Conservation (phyloP, 2,113 vertebrate genomes). For the Ia io region DNA sequence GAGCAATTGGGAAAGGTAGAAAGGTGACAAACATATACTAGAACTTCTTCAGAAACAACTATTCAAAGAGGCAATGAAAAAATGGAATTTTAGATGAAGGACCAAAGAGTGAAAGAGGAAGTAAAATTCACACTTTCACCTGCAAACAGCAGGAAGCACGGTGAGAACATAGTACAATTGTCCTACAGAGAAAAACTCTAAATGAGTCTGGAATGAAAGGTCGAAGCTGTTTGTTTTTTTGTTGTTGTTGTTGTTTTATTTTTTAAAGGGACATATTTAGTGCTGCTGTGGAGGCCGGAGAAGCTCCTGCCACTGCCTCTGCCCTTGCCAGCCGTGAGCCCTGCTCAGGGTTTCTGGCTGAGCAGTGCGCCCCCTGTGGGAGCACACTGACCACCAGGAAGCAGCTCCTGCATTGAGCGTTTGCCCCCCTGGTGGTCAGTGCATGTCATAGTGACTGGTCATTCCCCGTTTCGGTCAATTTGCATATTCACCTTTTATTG, state of each 20-base stretch:
- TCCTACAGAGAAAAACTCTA: not conserved
- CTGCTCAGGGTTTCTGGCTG: no score
- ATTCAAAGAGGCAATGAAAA: not conserved
- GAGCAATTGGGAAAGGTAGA: not conserved
- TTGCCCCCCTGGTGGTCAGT: no score
- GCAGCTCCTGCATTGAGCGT: no score
- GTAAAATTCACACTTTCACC: not conserved
- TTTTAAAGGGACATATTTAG: not conserved
- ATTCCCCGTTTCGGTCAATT: no score
- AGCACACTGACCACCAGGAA: no score
- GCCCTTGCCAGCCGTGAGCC: no score
- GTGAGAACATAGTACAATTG: not conserved
- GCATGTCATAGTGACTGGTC: no score
- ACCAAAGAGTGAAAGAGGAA: not conserved
- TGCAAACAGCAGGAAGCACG: not conserved
- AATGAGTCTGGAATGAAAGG: not conserved
- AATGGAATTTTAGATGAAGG: not conserved
- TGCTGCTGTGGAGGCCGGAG: no score
- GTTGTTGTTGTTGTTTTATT: no score
- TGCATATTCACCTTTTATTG: no score
- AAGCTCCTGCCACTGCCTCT: no score
- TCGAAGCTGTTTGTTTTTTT: not conserved
- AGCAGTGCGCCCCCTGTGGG: no score
- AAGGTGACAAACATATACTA: not conserved
- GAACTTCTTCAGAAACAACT: not conserved